A percentile compares a stretch with the other conserved stretches of the same genome.
Evolutionary conservation across 2,888 invertebrate genomes (phyloP).

Genomic region (Andrena bucephala): DNA sequence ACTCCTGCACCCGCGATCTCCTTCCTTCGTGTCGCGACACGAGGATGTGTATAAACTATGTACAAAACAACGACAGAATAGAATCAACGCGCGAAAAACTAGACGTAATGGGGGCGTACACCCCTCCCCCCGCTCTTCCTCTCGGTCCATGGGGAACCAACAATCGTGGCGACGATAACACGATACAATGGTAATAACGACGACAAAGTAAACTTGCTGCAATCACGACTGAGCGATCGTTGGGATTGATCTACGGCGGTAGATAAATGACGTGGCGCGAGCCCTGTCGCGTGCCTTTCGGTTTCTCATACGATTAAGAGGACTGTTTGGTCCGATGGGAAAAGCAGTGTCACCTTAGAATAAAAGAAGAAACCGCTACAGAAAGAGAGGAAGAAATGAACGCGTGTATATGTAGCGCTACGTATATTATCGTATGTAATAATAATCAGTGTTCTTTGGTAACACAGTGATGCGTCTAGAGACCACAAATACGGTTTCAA

Average conservation of each 20-base stretch:
- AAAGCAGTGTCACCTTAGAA: conserved; percentile 21
- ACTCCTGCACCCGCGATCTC: conserved; percentile 60
- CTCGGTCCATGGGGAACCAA: conserved; percentile 26
- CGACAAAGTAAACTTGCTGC: conserved; percentile 30
- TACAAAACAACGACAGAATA: conserved; percentile 78
- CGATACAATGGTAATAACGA: conserved; percentile 38
- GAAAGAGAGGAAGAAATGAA: conserved; percentile 47
- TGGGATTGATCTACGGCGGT: conserved; percentile 19
- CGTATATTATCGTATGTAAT: conserved; percentile 64
- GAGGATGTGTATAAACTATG: conserved; percentile 76
- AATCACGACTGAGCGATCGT: conserved; percentile 20
- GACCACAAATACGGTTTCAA: conserved; percentile 77
- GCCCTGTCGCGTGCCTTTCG: background rate
- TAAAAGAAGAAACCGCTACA: conserved; percentile 16
- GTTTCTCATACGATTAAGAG: conserved; percentile 24
- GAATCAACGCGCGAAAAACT: conserved; percentile 60
- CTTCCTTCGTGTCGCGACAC: conserved; percentile 25
- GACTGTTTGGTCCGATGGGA: conserved; percentile 42
- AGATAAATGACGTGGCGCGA: conserved; percentile 27
- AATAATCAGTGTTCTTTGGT: conserved; percentile 83
- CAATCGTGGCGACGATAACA: conserved; percentile 32
- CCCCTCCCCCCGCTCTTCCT: conserved; percentile 5
- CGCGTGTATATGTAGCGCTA: conserved; percentile 60
- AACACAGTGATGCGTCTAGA: conserved; percentile 82
- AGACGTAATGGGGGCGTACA: background rate